phyloP scores from a whole-genome alignment of 1,140 invertebrate species.

The Drosophila mauritiana region DNA sequence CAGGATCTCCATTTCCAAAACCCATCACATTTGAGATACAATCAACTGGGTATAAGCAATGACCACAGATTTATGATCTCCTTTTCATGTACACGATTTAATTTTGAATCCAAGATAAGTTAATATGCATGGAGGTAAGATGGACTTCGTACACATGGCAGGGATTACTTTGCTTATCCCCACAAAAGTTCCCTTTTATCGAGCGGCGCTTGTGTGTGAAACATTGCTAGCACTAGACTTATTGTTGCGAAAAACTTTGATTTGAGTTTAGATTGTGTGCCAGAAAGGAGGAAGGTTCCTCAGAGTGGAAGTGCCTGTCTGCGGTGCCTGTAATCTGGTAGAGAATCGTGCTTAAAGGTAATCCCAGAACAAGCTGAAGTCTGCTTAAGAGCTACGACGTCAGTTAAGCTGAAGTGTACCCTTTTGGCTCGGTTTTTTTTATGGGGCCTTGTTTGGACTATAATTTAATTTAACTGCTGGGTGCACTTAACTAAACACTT shows the following conservation, averaged over 20 bases:
- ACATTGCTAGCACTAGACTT: conserved; percentile 37
- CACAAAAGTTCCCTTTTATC: background rate
- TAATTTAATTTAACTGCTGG: conserved; percentile 12
- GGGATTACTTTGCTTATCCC: background rate
- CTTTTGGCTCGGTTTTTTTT: conserved; percentile 11
- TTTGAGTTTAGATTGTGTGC: conserved; percentile 54
- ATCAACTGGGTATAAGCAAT: no score
- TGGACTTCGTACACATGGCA: no score
- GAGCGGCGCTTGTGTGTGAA: conserved; percentile 26
- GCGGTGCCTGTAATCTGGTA: conserved; percentile 29
- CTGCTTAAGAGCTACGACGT: conserved; percentile 8
- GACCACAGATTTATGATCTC: no score
- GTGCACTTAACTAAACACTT: conserved; percentile 29
- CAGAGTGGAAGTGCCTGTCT: conserved; percentile 16
- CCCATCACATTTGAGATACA: no score
- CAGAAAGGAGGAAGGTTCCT: conserved; percentile 11
- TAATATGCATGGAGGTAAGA: no score
- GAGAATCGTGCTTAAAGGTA: conserved; percentile 43
- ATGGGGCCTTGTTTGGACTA: conserved; percentile 8
- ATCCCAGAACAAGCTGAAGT: conserved; percentile 13
- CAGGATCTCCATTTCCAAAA: background rate
- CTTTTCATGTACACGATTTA: no score
- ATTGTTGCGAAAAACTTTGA: conserved; percentile 66
- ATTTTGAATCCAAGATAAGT: no score
- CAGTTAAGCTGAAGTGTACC: conserved; percentile 14